phyloP scores from a whole-genome alignment of 1,140 invertebrate genomes.

The Drosophila trapezifrons region DNA sequence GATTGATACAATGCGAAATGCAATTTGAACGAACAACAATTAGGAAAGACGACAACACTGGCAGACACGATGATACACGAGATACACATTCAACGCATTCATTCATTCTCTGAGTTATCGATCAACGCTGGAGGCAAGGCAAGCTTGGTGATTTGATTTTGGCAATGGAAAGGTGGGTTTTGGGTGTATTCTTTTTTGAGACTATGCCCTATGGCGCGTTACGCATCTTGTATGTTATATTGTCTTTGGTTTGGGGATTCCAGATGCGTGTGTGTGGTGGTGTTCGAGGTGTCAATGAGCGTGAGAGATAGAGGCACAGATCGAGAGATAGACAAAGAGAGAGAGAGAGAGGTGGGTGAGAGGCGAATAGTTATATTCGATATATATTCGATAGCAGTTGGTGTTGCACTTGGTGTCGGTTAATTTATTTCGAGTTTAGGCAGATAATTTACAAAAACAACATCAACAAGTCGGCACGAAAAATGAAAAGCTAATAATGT shows the following conservation, averaged over 20 bases:
- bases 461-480: slow-evolving; percentile 67
- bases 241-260: neutral
- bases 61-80: slow-evolving; percentile 55
- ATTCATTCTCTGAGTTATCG: slow-evolving; percentile 27
- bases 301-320: slow-evolving; percentile 29
- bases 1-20: slow-evolving; percentile 53
- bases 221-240: too few relatives aligned
- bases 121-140: slow-evolving; percentile 32
- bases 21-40: slow-evolving; percentile 71
- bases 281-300: slow-evolving; percentile 14
- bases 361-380: slow-evolving; percentile 30
- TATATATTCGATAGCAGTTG: slow-evolving; percentile 32
- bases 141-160: slow-evolving; percentile 24
- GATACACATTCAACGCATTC: slow-evolving; percentile 38
- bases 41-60: slow-evolving; percentile 69
- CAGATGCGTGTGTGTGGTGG: slow-evolving; percentile 4
- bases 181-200: too few relatives aligned
- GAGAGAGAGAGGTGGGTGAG: slow-evolving; percentile 33
- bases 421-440: slow-evolving; percentile 65
- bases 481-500: slow-evolving; percentile 36
- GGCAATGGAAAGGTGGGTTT: slow-evolving; percentile 24
- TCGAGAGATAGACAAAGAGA: slow-evolving; percentile 18
- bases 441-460: slow-evolving; percentile 83
- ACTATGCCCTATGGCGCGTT: neutral
- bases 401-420: slow-evolving; percentile 50